Evolutionary conservation across 2,797 vertebrate species (phyloP), one percentile per base, ranked within the genome.

Genomic region (Etheostoma nigrum): DNA sequence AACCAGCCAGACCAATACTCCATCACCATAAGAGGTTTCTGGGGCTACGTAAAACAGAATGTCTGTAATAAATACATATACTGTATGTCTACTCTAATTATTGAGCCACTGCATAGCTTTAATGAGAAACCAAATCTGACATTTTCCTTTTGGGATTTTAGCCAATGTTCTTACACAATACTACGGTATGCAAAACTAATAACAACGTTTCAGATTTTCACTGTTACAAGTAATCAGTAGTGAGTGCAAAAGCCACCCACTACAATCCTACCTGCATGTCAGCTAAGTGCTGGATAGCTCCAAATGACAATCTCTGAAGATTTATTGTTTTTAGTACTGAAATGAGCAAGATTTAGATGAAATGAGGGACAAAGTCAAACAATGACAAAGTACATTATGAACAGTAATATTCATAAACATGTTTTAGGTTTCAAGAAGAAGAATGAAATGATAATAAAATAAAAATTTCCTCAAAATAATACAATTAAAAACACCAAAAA

Each of bases 1-100:
- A 97, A 99, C 97, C 98, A 99, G 0, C 98, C 98, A 0, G 95
- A 97, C 97, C 98, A 99, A 45, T 96, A 99, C 87, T 98, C 97
- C 97, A 97, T 99, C 90, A 98, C 97, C 96, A 99, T 95, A 62
- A 96, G 95, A 1, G 97, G 97, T 90, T 95, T 97, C 78, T 95
- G 86, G 13, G 93, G 94, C 97, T 98, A 44, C 11, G 48, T 25
- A 53, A 44, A 62, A 45, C 44, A 81, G 2, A 78, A 21, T 9
- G 70, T 1, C 11, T 13, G 18, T 14, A 44, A 27, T 69, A 53
- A 54, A 65, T 19, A 44, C 18, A 44, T 3, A 55, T 49, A n/a
- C n/a, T n/a, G n/a, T n/a, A 13, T 18, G 18, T 36, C 9, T 21
- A 14, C 23, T 52, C 12, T 21, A 1, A 57, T 49, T 27, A 21